phyloP scores from a whole-genome alignment of 2,113 vertebrate genomes.

The Charina bottae region DNA sequence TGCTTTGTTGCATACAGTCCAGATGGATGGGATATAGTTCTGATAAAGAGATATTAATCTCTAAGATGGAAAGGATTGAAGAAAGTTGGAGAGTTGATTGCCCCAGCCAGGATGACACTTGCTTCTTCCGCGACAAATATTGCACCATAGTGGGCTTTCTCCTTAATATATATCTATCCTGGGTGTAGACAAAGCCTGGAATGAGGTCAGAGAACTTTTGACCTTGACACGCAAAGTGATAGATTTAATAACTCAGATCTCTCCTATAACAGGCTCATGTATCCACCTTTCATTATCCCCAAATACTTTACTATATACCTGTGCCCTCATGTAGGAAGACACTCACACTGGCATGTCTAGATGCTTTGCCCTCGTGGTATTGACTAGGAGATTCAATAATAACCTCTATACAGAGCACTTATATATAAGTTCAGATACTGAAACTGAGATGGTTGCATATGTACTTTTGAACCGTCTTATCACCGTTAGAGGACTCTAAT shows the following conservation, averaged over 20 bases:
- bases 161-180: background rate
- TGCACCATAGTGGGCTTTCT: background rate
- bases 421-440: background rate
- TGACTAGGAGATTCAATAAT: background rate
- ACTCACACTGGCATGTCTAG: background rate
- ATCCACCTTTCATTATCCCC: background rate
- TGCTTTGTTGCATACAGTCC: background rate
- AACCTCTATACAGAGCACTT: background rate
- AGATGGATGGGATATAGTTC: background rate
- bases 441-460: background rate
- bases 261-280: background rate
- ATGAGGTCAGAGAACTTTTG: background rate
- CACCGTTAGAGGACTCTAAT: background rate
- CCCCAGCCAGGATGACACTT: background rate
- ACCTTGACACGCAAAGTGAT: background rate
- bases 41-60: background rate
- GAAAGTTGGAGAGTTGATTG: background rate
- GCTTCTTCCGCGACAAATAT: background rate
- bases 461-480: background rate
- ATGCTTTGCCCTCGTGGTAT: background rate
- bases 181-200: background rate
- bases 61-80: background rate
- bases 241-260: background rate
- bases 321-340: background rate
- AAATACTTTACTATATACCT: background rate